Conservation (phyloP, 1,140 invertebrate species). For the Zaprionus kolodkinae region DNA sequence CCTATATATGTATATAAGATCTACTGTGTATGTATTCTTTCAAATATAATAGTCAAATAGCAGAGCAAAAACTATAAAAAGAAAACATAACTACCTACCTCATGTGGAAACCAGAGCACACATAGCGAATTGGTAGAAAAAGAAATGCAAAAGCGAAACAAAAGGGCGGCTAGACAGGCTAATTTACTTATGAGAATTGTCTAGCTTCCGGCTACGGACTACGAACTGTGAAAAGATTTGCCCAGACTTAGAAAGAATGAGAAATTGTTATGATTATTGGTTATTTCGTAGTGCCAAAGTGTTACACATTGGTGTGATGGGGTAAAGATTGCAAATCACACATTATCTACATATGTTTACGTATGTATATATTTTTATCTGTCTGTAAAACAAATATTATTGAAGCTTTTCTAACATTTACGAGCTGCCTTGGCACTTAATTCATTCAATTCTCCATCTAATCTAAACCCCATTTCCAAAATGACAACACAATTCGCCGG, state of each 20-base stretch:
- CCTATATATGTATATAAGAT: not conserved
- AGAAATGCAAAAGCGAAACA: slow-evolving; percentile 22
- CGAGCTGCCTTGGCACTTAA: slow-evolving; percentile 32
- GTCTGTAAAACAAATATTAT: not conserved
- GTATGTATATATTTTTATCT: too few species aligned
- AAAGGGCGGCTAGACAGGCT: slow-evolving; percentile 12
- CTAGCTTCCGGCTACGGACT: slow-evolving; percentile 33
- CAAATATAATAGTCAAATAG: not conserved
- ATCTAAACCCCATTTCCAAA: slow-evolving; percentile 22
- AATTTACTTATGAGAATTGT: slow-evolving; percentile 49
- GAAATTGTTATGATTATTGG: slow-evolving; percentile 62
- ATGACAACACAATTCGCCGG: slow-evolving; percentile 11
- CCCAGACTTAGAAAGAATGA: slow-evolving; percentile 7
- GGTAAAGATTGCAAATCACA: not conserved
- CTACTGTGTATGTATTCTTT: too few species aligned
- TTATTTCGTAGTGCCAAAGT: slow-evolving; percentile 20
- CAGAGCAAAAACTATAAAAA: not conserved
- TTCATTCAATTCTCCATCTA: slow-evolving; percentile 48
- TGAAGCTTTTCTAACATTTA: slow-evolving; percentile 44
- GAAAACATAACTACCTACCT: not conserved
- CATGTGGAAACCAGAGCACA: slow-evolving; percentile 14
- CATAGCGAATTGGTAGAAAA: slow-evolving; percentile 1
- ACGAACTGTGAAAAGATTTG: not conserved
- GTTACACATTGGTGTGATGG: slow-evolving; percentile 8
- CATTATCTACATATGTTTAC: not conserved